Evolutionary conservation across 1,140 invertebrate species (phyloP).

Genomic region (Cyphomyrmex costatus): DNA sequence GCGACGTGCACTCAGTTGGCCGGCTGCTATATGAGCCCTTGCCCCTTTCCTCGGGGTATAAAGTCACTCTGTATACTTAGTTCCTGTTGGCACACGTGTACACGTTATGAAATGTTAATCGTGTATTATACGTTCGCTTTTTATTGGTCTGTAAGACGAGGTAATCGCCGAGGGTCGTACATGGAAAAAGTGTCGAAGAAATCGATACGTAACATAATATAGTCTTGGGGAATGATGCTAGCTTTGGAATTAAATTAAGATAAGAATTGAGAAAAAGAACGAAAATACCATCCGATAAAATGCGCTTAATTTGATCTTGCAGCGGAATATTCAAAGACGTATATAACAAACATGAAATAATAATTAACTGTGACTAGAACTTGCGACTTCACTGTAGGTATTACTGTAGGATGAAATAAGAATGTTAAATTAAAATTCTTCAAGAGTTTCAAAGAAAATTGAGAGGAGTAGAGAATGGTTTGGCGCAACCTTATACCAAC

Average conservation of each 20-base stretch:
- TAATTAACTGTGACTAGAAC: not conserved
- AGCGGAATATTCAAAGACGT: not conserved
- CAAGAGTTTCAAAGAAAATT: not conserved
- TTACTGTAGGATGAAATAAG: not conserved
- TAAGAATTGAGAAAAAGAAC: not conserved
- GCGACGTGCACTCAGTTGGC: conserved; percentile 20
- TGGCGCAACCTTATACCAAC: conserved; percentile 25
- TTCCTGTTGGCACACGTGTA: conserved; percentile 59
- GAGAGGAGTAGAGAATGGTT: not conserved
- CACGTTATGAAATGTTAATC: conserved; percentile 61
- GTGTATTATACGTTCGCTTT: conserved; percentile 45
- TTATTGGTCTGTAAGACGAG: conserved; percentile 53
- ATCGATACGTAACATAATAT: conserved; percentile 25
- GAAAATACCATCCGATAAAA: not conserved
- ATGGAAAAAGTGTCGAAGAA: conserved; percentile 20
- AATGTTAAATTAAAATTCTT: conserved; percentile 12
- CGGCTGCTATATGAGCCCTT: not conserved
- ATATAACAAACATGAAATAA: not conserved
- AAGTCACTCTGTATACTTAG: conserved; percentile 40
- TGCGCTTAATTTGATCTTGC: not conserved
- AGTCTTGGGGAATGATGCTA: conserved; percentile 6
- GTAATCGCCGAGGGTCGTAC: conserved; percentile 39
- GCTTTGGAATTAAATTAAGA: not conserved
- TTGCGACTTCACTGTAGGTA: not conserved
- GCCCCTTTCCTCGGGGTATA: not conserved